Conservation (phyloP, 1,140 invertebrate species). For the Triops longicaudatus region DNA sequence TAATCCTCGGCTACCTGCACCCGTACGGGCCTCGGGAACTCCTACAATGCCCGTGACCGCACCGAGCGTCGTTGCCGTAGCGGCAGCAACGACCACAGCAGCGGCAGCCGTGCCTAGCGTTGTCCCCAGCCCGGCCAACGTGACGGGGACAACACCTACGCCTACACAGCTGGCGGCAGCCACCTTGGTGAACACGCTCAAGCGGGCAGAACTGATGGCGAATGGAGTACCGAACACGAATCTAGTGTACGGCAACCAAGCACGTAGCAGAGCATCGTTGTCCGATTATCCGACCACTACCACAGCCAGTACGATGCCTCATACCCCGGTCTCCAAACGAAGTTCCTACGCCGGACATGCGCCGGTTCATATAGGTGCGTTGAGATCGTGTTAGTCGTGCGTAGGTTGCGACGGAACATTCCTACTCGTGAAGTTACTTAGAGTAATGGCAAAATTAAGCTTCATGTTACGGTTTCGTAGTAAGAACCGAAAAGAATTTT, state of each 20-base stretch:
- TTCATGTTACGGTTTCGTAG: no score
- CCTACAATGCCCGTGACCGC: not conserved
- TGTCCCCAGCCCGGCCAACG: constrained; percentile 19
- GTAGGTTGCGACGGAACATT: no score
- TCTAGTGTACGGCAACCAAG: not conserved
- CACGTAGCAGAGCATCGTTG: not conserved
- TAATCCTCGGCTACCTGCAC: constrained; percentile 28
- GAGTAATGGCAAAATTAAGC: no score
- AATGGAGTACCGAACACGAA: not conserved
- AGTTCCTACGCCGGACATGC: constrained; percentile 23
- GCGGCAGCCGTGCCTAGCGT: constrained; percentile 19
- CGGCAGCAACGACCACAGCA: constrained; percentile 24
- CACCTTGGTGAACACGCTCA: constrained; percentile 18
- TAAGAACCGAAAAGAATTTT: no score
- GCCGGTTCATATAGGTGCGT: not conserved
- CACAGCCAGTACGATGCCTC: no score
- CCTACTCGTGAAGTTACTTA: no score
- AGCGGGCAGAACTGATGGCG: constrained; percentile 19
- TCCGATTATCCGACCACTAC: not conserved
- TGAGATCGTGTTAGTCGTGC: no score
- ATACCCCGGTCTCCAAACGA: constrained; percentile 3
- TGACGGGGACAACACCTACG: not conserved
- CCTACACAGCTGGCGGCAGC: constrained; percentile 21
- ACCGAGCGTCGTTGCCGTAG: not conserved
- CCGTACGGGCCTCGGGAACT: constrained; percentile 15